Conservation (phyloP, 2,888 invertebrate genomes). For the Scaeva pyrastri region DNA sequence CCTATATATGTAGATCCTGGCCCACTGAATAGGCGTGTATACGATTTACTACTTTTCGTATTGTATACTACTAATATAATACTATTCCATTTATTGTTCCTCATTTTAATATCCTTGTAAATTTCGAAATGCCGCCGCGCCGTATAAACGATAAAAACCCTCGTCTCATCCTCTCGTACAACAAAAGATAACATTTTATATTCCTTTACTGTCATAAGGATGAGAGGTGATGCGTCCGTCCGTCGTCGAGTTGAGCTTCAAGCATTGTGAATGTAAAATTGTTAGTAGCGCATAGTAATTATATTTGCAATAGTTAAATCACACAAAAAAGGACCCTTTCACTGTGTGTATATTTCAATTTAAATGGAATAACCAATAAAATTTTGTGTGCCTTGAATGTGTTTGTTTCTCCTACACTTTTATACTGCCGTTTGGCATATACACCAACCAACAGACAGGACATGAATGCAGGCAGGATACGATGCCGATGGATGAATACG, state of each 20-base stretch:
- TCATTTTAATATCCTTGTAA: constrained; percentile 73
- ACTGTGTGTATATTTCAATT: constrained; percentile 43
- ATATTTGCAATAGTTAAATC: constrained; percentile 75
- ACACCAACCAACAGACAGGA: background rate
- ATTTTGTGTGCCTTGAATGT: constrained; percentile 52
- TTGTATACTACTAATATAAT: constrained; percentile 6
- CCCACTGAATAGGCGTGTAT: constrained; percentile 59
- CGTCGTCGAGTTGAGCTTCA: too few species aligned
- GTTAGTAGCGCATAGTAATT: constrained; percentile 65
- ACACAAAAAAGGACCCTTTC: constrained; percentile 60
- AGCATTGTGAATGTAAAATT: constrained; percentile 75
- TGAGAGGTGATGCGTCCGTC: constrained; percentile 70
- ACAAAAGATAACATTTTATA: constrained; percentile 45
- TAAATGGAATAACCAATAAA: constrained; percentile 66
- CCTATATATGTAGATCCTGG: constrained; percentile 34
- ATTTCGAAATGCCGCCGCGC: constrained; percentile 30
- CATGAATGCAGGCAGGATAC: background rate
- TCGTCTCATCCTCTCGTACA: constrained; percentile 11
- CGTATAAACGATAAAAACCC: constrained; percentile 61
- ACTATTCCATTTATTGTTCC: constrained; percentile 62
- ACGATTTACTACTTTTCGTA: constrained; percentile 9
- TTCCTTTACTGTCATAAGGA: constrained; percentile 40
- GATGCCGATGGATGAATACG: background rate
- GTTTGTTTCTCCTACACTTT: constrained; percentile 23
- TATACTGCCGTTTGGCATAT: background rate